These are phyloP conservation scores for Eristalinus aeneus DNA, from an alignment of 2,888 invertebrate species.

Conservation along the genomic window DNA sequence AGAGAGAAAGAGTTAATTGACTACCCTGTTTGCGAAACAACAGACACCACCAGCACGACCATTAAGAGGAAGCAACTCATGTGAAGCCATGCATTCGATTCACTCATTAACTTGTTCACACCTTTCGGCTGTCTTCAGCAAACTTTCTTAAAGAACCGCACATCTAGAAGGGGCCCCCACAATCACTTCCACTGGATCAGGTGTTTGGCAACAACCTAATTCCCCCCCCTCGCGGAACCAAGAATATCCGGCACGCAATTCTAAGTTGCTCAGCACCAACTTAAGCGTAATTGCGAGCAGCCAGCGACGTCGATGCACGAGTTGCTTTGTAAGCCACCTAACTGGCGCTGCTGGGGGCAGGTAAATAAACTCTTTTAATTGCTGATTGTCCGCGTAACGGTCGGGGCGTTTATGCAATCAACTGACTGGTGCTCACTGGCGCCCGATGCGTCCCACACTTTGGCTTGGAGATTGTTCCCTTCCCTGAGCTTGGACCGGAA, in stretches of 20 bases:
- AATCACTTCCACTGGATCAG: not conserved
- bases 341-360: conserved; percentile 2
- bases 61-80: conserved; percentile 14
- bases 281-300: conserved; percentile 29
- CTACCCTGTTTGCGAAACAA: not conserved
- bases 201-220: conserved; percentile 34
- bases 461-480: not conserved
- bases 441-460: not conserved
- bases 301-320: conserved; percentile 46
- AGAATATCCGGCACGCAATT: conserved; percentile 58
- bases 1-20: not conserved
- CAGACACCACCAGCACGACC: too few relatives aligned
- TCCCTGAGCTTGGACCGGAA: not conserved
- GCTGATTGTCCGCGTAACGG: not conserved
- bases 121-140: not conserved
- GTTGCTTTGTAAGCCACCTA: conserved; percentile 54
- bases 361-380: conserved; percentile 38
- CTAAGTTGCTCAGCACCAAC: not conserved
- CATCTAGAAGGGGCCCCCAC: not conserved
- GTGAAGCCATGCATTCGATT: conserved; percentile 10
- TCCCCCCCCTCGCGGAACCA: not conserved
- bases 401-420: not conserved
- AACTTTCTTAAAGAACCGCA: conserved; percentile 1
- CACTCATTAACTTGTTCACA: conserved; percentile 2
- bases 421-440: not conserved